phyloP scores from a whole-genome alignment of 2,888 invertebrate genomes.

The Eupeodes latifasciatus region DNA sequence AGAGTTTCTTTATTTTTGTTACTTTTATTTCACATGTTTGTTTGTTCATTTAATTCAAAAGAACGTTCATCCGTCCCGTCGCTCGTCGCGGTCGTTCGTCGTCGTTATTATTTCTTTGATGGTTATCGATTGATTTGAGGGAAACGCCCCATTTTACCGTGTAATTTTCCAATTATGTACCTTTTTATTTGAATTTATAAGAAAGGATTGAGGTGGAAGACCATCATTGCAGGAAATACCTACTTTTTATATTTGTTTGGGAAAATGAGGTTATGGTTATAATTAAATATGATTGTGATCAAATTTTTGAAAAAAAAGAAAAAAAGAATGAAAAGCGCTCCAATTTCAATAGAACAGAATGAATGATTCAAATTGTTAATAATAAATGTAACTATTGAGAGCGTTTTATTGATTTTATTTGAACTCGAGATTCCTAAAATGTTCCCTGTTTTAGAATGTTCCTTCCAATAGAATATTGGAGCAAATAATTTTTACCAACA shows the following conservation, averaged over 20 bases:
- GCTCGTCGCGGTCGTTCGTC: not conserved
- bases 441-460: too few species aligned
- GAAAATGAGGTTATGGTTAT: constrained; percentile 9
- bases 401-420: too few species aligned
- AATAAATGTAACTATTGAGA: too few species aligned
- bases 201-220: constrained; percentile 61
- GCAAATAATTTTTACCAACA: too few species aligned
- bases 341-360: too few species aligned
- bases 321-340: not conserved
- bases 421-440: too few species aligned
- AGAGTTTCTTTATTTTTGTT: constrained; percentile 7
- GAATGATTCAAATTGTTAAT: too few species aligned
- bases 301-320: not conserved
- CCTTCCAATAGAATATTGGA: too few species aligned
- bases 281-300: constrained; percentile 5
- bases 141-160: constrained; percentile 57
- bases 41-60: constrained; percentile 62
- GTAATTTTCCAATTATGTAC: constrained; percentile 67
- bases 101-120: constrained; percentile 38
- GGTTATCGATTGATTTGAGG: constrained; percentile 71
- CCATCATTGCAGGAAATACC: constrained; percentile 9
- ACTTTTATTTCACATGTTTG: constrained; percentile 46
- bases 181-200: constrained; percentile 14
- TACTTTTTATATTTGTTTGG: constrained; percentile 12
- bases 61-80: constrained; percentile 9